Percentiles rank a stretch among this genome's conserved stretches.
These are phyloP conservation scores for Ips typographus DNA, from an alignment of 1,140 invertebrate species.

Conservation along the genomic window DNA sequence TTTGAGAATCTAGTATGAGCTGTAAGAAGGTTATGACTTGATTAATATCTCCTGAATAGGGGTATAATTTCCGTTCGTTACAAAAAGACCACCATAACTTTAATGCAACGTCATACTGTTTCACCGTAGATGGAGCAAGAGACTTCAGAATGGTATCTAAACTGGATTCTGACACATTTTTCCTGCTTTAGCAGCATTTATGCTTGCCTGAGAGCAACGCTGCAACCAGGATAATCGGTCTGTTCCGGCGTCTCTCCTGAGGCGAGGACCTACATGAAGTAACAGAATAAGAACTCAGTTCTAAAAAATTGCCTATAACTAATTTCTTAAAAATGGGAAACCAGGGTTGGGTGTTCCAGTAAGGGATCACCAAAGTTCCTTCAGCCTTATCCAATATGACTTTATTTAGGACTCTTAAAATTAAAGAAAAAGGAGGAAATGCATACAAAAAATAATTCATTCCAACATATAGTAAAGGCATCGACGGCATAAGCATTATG, in stretches of 20 bases:
- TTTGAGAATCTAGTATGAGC: not conserved
- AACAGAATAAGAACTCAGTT: too few species aligned
- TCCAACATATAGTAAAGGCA: constrained; percentile 9
- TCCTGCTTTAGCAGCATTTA: too few species aligned
- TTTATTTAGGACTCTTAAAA: constrained; percentile 37
- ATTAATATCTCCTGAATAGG: not conserved
- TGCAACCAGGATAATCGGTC: constrained; percentile 4
- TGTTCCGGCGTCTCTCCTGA: too few species aligned
- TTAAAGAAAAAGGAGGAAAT: constrained; percentile 36
- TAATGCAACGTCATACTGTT: not conserved
- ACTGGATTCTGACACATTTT: not conserved
- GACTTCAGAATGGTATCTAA: not conserved
- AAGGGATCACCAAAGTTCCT: constrained; percentile 18
- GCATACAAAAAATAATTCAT: constrained; percentile 8
- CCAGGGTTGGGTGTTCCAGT: not conserved
- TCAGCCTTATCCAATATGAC: constrained; percentile 32
- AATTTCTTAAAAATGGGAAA: too few species aligned
- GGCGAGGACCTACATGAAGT: too few species aligned
- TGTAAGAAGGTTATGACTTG: not conserved
- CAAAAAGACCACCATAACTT: not conserved
- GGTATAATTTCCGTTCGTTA: not conserved
- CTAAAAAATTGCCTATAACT: too few species aligned
- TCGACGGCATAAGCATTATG: constrained; percentile 30
- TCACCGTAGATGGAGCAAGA: not conserved
- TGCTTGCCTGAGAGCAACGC: constrained; percentile 1